Evolutionary conservation across 2,113 vertebrate genomes (phyloP).

Genomic region (Apus apus): DNA sequence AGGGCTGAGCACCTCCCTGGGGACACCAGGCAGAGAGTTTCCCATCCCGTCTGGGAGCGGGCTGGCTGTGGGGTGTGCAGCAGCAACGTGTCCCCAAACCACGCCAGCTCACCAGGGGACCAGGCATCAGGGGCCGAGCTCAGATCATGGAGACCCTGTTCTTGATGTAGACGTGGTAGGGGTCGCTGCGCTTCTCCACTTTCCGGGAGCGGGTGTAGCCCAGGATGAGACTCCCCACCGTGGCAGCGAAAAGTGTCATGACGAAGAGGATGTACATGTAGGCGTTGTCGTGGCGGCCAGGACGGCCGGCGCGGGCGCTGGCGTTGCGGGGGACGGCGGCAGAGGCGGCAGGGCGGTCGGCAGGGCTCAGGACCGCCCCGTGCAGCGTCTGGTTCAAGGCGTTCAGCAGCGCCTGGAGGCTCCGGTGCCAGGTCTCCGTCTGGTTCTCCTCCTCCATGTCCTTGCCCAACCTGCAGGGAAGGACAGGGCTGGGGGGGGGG

Average conservation of each 20-base stretch:
- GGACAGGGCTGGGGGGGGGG: not conserved
- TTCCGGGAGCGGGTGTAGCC: slow-evolving; percentile 79
- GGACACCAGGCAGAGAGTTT: not conserved
- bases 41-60: not conserved
- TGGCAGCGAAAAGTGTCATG: slow-evolving; percentile 80
- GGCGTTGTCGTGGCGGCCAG: slow-evolving; percentile 64
- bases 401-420: slow-evolving; percentile 60
- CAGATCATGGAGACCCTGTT: slow-evolving; percentile 80
- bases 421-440: slow-evolving; percentile 61
- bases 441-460: slow-evolving; percentile 59
- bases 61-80: too few relatives aligned
- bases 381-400: slow-evolving; percentile 73
- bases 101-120: rapidly evolving
- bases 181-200: slow-evolving; percentile 79
- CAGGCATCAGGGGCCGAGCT: rapidly evolving
- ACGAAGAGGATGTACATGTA: slow-evolving; percentile 83
- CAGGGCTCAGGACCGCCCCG: not conserved
- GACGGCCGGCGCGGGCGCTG: rapidly evolving
- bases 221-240: slow-evolving; percentile 79
- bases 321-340: rapidly evolving
- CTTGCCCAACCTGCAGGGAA: not conserved
- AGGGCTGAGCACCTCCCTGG: not conserved
- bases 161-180: slow-evolving; percentile 82
- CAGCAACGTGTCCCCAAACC: not conserved
- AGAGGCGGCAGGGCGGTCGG: rapidly evolving